Percentiles rank a stretch among this genome's conserved stretches.
These are phyloP conservation scores for Daptonema setosum DNA, from an alignment of 2,888 invertebrate species.

Conservation along the genomic window DNA sequence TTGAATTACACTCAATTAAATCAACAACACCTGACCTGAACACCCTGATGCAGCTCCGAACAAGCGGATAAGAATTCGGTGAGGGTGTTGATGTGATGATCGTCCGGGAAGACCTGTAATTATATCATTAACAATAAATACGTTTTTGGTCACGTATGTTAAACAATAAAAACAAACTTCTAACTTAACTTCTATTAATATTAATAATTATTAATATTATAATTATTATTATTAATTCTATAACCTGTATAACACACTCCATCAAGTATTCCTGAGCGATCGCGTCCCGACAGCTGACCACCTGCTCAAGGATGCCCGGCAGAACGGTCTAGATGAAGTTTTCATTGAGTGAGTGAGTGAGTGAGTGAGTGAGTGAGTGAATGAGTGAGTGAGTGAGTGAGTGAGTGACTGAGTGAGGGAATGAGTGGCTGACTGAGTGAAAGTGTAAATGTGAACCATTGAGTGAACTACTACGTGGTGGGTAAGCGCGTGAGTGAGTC, in stretches of 20 bases:
- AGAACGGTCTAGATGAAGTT: slow-evolving; percentile 62
- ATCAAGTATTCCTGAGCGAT: slow-evolving; percentile 97
- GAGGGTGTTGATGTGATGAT: slow-evolving; percentile 85
- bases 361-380: too few relatives aligned
- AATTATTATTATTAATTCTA: too few relatives aligned
- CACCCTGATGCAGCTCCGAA: slow-evolving; percentile 76
- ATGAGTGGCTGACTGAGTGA: too few relatives aligned
- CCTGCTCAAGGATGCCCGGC: slow-evolving; percentile 88
- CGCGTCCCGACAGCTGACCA: slow-evolving; percentile 83
- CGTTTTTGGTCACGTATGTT: background rate
- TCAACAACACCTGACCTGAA: slow-evolving; percentile 73
- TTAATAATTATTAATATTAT: too few relatives aligned
- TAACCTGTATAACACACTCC: slow-evolving; percentile 91
- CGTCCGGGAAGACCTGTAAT: slow-evolving; percentile 71
- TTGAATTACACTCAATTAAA: too few relatives aligned
- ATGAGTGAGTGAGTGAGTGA: too few relatives aligned
- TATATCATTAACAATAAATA: background rate
- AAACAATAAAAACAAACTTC: background rate
- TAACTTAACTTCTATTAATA: background rate
- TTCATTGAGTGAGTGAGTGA: too few relatives aligned
- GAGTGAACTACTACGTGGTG: too few relatives aligned
- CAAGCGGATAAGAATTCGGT: slow-evolving; percentile 87
- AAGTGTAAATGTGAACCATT: too few relatives aligned
- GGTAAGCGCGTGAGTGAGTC: too few relatives aligned
- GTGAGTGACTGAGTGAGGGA: too few relatives aligned